A percentile compares a stretch with the other conserved stretches of the same genome.
phyloP scores from a whole-genome alignment of 2,113 vertebrate species.

The Python bivittatus region DNA sequence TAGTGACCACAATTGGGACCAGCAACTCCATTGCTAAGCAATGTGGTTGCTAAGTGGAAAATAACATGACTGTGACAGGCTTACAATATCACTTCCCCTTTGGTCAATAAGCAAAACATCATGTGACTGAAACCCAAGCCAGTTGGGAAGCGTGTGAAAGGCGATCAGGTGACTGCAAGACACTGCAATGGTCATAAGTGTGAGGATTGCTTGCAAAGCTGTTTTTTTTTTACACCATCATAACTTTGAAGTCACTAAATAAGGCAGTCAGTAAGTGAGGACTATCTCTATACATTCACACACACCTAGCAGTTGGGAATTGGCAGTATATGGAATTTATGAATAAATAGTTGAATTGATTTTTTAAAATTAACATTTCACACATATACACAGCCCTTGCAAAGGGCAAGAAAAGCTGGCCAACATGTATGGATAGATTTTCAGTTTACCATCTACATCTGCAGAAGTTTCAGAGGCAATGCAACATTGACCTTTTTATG shows the following conservation, averaged over 20 bases:
- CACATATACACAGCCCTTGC: background rate
- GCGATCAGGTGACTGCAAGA: background rate
- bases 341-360: background rate
- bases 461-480: background rate
- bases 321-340: background rate
- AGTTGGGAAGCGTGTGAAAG: background rate
- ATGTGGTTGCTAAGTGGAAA: too few relatives aligned
- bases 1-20: too few relatives aligned
- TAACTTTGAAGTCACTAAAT: background rate
- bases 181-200: background rate
- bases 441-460: background rate
- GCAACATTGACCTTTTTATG: background rate
- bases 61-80: too few relatives aligned
- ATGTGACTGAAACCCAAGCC: background rate
- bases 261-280: background rate
- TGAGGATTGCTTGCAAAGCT: background rate
- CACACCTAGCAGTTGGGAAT: background rate
- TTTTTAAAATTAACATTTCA: background rate
- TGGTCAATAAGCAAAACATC: too few relatives aligned
- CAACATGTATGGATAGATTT: background rate
- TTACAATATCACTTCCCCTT: too few relatives aligned
- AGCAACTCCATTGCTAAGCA: too few relatives aligned
- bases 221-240: background rate
- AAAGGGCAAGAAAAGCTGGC: background rate
- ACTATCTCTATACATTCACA: background rate